Conservation (phyloP, 2,888 invertebrate species). For the Nemotelus nigrinus region DNA sequence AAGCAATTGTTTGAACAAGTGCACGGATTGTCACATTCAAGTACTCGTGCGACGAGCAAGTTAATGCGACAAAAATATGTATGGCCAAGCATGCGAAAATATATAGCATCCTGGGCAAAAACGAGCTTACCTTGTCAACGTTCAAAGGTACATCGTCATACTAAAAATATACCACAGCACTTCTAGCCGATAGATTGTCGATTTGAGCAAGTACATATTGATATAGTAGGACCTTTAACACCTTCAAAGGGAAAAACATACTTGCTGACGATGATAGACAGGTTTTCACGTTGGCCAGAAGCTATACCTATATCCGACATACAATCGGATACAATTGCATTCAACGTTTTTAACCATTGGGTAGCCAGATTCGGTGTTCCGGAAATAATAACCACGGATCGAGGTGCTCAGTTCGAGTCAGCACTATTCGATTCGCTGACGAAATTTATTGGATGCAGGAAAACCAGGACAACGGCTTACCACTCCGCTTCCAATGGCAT, state of each 20-base stretch:
- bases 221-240: constrained; percentile 36
- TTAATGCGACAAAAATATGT: constrained; percentile 53
- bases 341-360: constrained; percentile 27
- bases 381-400: constrained; percentile 36
- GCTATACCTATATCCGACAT: constrained; percentile 43
- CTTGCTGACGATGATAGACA: too few relatives aligned
- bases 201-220: constrained; percentile 44
- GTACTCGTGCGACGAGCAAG: constrained; percentile 50
- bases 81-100: constrained; percentile 55
- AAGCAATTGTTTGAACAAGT: background rate
- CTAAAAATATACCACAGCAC: constrained; percentile 43
- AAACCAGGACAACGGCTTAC: constrained; percentile 38
- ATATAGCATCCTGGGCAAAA: constrained; percentile 55
- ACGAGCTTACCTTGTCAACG: constrained; percentile 57
- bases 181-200: constrained; percentile 45
- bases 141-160: constrained; percentile 56
- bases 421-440: constrained; percentile 22
- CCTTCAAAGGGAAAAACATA: background rate
- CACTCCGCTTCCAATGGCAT: constrained; percentile 45
- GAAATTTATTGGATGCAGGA: constrained; percentile 23
- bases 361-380: constrained; percentile 44
- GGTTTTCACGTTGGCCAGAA: constrained; percentile 41
- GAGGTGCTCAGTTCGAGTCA: constrained; percentile 45
- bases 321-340: constrained; percentile 50
- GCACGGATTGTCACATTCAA: constrained; percentile 44